A percentile compares a stretch with the other conserved stretches of the same genome.
These are phyloP conservation scores for Craseonycteris thonglongyai DNA, from an alignment of 2,113 vertebrate species.

Conservation along the genomic window DNA sequence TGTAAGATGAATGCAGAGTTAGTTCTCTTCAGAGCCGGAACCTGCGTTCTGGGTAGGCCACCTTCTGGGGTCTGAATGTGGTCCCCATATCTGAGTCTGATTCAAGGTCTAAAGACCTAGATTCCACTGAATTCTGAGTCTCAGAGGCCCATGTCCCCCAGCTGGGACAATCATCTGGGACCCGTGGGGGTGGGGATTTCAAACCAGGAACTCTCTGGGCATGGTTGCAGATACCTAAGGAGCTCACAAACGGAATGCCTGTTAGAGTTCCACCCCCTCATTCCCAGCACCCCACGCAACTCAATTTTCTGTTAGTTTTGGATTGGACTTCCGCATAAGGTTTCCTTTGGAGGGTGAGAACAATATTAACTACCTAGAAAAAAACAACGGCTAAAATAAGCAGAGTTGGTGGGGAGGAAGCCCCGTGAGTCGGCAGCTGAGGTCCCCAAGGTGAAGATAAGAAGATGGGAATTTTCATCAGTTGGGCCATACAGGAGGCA, in stretches of 20 bases:
- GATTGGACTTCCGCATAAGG: neutral
- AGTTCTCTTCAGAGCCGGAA: neutral
- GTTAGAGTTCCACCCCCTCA: fast-evolving
- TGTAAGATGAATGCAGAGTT: too few relatives aligned
- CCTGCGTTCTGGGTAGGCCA: neutral
- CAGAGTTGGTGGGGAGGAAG: neutral
- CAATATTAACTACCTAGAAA: neutral
- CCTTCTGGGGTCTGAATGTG: neutral
- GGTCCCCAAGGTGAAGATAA: neutral
- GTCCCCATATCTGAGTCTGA: neutral
- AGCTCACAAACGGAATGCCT: neutral
- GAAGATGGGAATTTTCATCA: neutral
- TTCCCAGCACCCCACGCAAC: fast-evolving
- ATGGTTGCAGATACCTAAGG: neutral
- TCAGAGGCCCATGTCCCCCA: neutral
- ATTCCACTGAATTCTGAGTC: neutral
- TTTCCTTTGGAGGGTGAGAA: neutral
- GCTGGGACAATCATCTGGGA: neutral
- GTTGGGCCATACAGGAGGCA: neutral
- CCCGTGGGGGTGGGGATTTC: neutral
- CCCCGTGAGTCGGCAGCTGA: neutral
- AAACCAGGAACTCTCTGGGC: neutral
- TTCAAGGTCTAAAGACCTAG: neutral
- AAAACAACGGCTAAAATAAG: neutral
- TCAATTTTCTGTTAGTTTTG: neutral